Evolutionary conservation across 2,797 vertebrate genomes (phyloP).

Genomic region (Hipposideros larvatus): DNA sequence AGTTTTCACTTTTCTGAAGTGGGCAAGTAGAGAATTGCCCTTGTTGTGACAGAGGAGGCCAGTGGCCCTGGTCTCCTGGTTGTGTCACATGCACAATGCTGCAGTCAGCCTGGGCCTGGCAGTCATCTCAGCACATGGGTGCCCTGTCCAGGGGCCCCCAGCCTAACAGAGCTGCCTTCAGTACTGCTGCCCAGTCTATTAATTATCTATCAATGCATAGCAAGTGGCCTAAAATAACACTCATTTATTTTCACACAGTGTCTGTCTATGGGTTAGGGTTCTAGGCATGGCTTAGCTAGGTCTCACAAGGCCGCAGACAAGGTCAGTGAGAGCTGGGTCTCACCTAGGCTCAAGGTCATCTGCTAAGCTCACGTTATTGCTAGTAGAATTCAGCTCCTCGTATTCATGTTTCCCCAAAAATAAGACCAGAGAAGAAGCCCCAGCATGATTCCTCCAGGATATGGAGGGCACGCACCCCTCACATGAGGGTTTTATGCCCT

Average conservation of each 20-base stretch:
- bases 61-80: neutral
- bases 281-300: neutral
- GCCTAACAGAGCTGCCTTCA: neutral
- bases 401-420: no score
- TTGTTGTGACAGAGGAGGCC: neutral
- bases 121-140: neutral
- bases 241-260: neutral
- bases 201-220: neutral
- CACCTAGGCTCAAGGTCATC: neutral
- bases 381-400: neutral
- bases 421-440: no score
- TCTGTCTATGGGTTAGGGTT: neutral
- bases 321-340: neutral
- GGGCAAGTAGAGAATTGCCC: neutral
- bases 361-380: neutral
- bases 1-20: neutral
- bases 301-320: neutral
- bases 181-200: neutral
- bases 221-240: neutral
- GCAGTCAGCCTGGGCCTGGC: neutral
- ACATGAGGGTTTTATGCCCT: no score
- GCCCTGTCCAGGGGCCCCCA: neutral
- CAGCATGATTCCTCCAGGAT: no score
- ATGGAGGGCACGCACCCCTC: no score
- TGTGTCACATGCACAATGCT: neutral